Percentiles rank a stretch among this genome's conserved stretches.
These are phyloP conservation scores for Phenganax stokvisi DNA, from an alignment of 92 coral and sea anemone species.

Conservation along the genomic window DNA sequence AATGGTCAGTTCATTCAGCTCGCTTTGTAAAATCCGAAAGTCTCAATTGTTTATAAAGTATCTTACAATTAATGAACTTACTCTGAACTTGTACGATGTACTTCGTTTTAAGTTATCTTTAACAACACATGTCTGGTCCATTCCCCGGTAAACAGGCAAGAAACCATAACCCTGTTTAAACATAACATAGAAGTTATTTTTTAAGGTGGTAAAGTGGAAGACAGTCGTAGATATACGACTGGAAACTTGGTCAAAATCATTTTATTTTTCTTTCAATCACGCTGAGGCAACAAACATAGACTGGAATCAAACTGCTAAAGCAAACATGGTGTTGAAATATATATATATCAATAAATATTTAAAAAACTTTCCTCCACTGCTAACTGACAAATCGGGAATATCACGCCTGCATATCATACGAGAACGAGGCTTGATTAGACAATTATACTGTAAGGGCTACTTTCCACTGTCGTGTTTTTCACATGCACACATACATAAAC, in stretches of 20 bases:
- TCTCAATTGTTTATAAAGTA: too few species aligned
- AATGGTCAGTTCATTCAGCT: too few species aligned
- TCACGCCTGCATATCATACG: background rate
- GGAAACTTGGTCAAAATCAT: background rate
- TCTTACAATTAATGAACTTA: conserved; percentile 37
- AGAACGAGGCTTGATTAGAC: too few species aligned
- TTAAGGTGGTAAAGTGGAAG: background rate
- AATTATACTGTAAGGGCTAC: too few species aligned
- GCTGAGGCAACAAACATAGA: too few species aligned
- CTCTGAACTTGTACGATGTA: conserved; percentile 80
- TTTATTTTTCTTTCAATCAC: too few species aligned
- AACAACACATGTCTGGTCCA: conserved; percentile 53
- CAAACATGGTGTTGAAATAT: too few species aligned
- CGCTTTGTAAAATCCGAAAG: too few species aligned
- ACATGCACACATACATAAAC: too few species aligned
- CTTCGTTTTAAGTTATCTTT: conserved; percentile 72
- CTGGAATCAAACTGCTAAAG: too few species aligned
- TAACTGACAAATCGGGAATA: background rate
- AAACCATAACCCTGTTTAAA: conserved; percentile 85
- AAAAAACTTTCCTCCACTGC: background rate
- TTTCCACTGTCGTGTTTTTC: too few species aligned
- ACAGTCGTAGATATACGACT: background rate
- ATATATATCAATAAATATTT: background rate
- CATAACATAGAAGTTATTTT: background rate
- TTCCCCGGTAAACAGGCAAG: conserved; percentile 71